Percentiles rank a stretch among this genome's conserved stretches.
These are phyloP conservation scores for Amblyornis subalaris DNA, from an alignment of 2,113 vertebrate species.

Conservation along the genomic window DNA sequence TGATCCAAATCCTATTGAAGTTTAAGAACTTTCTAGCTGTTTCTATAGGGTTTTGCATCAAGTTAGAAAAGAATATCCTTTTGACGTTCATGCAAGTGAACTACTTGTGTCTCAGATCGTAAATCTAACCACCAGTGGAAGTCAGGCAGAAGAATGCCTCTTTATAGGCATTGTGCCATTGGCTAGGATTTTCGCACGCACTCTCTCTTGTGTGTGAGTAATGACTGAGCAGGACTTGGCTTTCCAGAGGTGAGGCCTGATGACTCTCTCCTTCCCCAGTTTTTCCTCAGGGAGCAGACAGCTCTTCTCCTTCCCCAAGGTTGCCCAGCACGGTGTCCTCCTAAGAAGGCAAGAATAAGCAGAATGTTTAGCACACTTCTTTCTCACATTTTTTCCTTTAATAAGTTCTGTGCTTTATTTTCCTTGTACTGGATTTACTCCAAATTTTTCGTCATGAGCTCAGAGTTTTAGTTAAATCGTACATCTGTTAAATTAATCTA, in stretches of 20 bases:
- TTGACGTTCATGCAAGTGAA: background rate
- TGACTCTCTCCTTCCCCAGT: background rate
- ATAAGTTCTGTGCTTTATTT: background rate
- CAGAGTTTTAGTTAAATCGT: background rate
- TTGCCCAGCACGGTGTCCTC: background rate
- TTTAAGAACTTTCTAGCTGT: background rate
- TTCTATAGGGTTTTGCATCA: background rate
- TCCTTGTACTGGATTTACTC: background rate
- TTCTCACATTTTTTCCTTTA: background rate
- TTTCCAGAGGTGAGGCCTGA: background rate
- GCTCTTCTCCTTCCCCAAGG: background rate
- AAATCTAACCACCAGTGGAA: background rate
- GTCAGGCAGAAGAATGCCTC: background rate
- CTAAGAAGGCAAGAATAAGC: background rate
- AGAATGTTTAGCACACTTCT: background rate
- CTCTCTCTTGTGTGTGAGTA: background rate
- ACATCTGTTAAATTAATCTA: conserved; percentile 35
- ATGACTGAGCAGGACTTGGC: background rate
- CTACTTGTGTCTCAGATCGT: background rate
- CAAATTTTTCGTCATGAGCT: background rate
- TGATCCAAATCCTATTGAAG: background rate
- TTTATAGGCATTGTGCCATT: background rate
- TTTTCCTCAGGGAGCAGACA: background rate
- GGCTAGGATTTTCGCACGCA: background rate
- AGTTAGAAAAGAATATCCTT: background rate